These are phyloP conservation scores for Cantharis lateralis DNA, from an alignment of 2,888 invertebrate species.

Conservation along the genomic window DNA sequence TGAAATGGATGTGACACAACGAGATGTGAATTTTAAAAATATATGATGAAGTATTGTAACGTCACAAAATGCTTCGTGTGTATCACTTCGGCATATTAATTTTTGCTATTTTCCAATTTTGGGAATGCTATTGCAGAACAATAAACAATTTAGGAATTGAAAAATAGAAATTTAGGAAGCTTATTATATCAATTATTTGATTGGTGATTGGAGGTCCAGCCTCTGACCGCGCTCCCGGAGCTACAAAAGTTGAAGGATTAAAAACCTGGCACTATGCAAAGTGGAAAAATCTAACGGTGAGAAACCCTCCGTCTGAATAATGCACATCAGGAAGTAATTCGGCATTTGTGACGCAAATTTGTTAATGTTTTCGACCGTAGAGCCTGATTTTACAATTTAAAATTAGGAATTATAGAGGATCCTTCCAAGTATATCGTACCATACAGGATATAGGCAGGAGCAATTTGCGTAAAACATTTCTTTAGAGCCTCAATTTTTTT, in stretches of 20 bases:
- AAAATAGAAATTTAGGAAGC: not conserved
- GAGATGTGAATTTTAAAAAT: constrained; percentile 18
- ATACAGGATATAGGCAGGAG: rapidly evolving
- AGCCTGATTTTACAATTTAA: not conserved
- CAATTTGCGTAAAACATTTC: not conserved
- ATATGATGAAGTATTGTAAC: constrained; percentile 16
- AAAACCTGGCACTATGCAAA: too few species aligned
- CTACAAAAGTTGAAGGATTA: too few species aligned
- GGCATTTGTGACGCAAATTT: not conserved
- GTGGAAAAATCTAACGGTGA: too few species aligned
- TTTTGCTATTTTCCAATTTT: not conserved
- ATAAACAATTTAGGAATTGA: not conserved
- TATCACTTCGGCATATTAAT: constrained; percentile 6
- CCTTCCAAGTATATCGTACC: not conserved
- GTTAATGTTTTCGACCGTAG: not conserved
- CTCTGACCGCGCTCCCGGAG: too few species aligned
- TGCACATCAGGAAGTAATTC: not conserved
- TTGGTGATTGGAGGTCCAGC: too few species aligned
- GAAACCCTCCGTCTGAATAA: not conserved
- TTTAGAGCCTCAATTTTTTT: not conserved
- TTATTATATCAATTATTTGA: too few species aligned
- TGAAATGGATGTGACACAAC: constrained; percentile 13
- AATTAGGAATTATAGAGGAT: not conserved
- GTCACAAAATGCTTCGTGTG: constrained; percentile 6
- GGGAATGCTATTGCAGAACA: not conserved